These are phyloP conservation scores for Prunella himalayana DNA, from an alignment of 2,113 vertebrate species.

Conservation along the genomic window DNA sequence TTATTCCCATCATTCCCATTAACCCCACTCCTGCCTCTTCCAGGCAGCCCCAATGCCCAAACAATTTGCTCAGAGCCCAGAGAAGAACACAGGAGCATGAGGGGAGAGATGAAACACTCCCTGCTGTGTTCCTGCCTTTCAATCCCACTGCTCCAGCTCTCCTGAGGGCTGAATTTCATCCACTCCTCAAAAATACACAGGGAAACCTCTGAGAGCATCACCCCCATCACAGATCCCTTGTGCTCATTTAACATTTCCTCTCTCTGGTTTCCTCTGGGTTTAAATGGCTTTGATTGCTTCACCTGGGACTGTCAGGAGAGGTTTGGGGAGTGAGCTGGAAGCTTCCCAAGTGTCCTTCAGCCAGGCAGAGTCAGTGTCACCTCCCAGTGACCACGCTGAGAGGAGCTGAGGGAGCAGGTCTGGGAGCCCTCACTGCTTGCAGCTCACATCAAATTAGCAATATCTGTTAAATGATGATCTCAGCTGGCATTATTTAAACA, in stretches of 20 bases:
- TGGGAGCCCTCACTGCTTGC: neutral
- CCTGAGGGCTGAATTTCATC: neutral
- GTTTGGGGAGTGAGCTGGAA: neutral
- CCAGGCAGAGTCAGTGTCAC: neutral
- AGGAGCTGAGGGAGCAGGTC: slow-evolving; percentile 11
- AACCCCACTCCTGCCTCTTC: neutral
- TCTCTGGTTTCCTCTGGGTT: neutral
- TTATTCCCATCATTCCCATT: neutral
- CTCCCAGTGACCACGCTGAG: neutral
- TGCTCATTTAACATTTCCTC: neutral
- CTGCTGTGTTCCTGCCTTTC: neutral
- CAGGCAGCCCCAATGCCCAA: neutral
- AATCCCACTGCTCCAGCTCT: neutral
- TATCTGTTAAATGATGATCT: neutral
- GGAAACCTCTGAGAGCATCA: neutral
- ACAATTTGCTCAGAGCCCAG: fast-evolving
- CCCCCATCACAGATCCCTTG: neutral
- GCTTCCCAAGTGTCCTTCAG: neutral
- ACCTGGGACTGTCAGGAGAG: neutral
- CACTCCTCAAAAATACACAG: neutral
- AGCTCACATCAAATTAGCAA: slow-evolving; percentile 24
- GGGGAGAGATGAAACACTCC: neutral
- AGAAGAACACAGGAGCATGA: fast-evolving
- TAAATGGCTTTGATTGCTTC: neutral
- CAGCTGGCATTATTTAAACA: slow-evolving; percentile 32